phyloP scores from a whole-genome alignment of 2,113 vertebrate genomes.

The Phylloscopus trochiloides region DNA sequence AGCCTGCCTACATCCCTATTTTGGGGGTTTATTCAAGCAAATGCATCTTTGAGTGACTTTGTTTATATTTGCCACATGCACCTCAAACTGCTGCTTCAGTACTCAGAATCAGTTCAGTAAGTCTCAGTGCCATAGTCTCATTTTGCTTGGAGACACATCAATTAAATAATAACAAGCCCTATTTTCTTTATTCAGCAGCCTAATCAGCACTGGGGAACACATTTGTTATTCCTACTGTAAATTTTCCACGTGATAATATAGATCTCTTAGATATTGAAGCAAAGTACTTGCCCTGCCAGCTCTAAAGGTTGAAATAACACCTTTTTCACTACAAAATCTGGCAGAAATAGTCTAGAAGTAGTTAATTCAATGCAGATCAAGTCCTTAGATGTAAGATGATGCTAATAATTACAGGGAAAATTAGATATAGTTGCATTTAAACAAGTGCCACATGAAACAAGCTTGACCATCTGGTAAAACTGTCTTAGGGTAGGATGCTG shows the following conservation, averaged over 20 bases:
- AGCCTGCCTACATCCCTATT: background rate
- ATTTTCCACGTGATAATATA: background rate
- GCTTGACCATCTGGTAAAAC: conserved; percentile 71
- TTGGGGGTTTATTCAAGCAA: background rate
- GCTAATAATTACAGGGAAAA: conserved; percentile 63
- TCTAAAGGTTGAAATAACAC: background rate
- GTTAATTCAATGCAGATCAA: background rate
- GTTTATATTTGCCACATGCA: background rate
- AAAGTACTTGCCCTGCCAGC: background rate
- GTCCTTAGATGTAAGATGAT: conserved; percentile 38
- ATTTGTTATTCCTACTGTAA: background rate
- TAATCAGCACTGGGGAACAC: background rate
- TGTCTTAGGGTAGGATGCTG: conserved; percentile 66
- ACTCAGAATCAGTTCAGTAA: background rate
- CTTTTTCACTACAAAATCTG: background rate
- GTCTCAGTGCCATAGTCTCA: background rate
- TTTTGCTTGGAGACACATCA: background rate
- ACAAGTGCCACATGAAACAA: conserved; percentile 69
- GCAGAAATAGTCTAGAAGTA: background rate
- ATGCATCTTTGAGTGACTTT: background rate
- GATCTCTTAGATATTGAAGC: background rate
- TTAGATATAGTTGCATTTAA: conserved; percentile 64
- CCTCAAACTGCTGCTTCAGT: background rate
- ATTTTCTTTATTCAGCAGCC: background rate
- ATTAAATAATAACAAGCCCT: background rate